Base-by-base conservation (phyloP, 2,888 invertebrate species). In the Drosophila tanythrix region DNA sequence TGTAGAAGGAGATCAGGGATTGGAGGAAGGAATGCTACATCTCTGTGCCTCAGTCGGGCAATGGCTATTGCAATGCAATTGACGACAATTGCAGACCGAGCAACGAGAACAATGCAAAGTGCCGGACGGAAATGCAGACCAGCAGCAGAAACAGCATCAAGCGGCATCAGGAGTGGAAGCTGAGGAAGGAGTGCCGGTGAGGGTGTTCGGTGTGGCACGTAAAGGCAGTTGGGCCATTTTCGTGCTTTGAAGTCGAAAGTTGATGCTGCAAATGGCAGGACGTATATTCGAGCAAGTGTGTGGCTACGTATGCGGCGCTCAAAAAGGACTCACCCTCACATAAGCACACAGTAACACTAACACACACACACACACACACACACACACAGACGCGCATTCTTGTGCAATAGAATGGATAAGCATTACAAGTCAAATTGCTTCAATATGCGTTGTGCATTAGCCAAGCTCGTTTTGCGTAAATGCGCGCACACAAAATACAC, bases 371-470 rank as follows among this genome's bases (percentile, higher is more conserved):
- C 29, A 40, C 21, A 35, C 38, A 61, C 33, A 51, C 48, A 56
- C 53, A 65, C n/a, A 50, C 21, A 52, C 18, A 50, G 21, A 61
- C 53, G 65, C 68, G 68, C 80, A 71, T 69, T 70, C 70, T 58
- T 79, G 79, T 79, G 84, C 78, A 76, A 63, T 77, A 72, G 70
- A 70, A 82, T 69, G 84, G 82, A 83, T 84, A 84, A 80, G 82
- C 87, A 84, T 87, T 84, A 74, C 79, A 75, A 70, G 61, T 73
- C 58, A 76, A 88, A 86, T 86, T 79, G 86, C 83, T 86, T 79
- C 88, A 86, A 87, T 88, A 86, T 88, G 84, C 84, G 83, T 79
- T 76, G 68, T 81, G 84, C 89, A 88, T 86, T 87, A 86, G 89
- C 82, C 67, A 51, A 77, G 73, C 75, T 88, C 82, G 81, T 81